Percentiles rank a stretch among this genome's conserved stretches.
phyloP scores from a whole-genome alignment of 2,113 vertebrate species.

The Neodontobutis hainanensis region DNA sequence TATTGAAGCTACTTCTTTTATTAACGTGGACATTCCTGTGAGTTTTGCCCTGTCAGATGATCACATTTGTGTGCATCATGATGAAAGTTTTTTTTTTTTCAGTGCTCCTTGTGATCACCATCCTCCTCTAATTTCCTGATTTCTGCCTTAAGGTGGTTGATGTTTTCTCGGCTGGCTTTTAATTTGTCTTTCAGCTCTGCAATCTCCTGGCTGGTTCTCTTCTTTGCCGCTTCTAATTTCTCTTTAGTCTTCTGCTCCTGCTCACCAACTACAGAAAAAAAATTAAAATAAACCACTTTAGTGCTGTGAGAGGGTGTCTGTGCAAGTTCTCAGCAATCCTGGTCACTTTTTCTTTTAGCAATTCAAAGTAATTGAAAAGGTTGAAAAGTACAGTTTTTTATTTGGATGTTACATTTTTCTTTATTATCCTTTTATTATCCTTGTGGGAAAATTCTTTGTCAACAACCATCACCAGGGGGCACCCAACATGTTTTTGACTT shows the following conservation, averaged over 20 bases:
- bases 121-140: constrained; percentile 97
- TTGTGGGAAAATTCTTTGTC: too few relatives aligned
- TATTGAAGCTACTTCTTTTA: background rate
- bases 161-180: constrained; percentile 97
- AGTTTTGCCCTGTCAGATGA: too few relatives aligned
- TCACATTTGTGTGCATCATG: background rate
- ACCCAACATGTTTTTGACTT: too few relatives aligned
- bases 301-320: too few relatives aligned
- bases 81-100: constrained; percentile 36
- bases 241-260: constrained; percentile 94
- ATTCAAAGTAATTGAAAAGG: too few relatives aligned
- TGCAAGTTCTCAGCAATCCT: too few relatives aligned
- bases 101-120: constrained; percentile 94
- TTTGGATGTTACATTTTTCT: too few relatives aligned
- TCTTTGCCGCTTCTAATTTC: constrained; percentile 94
- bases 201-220: constrained; percentile 97
- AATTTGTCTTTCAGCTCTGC: constrained; percentile 95
- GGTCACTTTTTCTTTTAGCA: too few relatives aligned
- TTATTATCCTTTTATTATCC: too few relatives aligned
- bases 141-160: constrained; percentile 95
- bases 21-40: background rate
- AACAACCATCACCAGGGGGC: too few relatives aligned
- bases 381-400: too few relatives aligned
- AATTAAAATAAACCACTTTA: background rate
- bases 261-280: constrained; percentile 84